These are phyloP conservation scores for Podiceps cristatus DNA, from an alignment of 2,113 vertebrate species.

Conservation along the genomic window DNA sequence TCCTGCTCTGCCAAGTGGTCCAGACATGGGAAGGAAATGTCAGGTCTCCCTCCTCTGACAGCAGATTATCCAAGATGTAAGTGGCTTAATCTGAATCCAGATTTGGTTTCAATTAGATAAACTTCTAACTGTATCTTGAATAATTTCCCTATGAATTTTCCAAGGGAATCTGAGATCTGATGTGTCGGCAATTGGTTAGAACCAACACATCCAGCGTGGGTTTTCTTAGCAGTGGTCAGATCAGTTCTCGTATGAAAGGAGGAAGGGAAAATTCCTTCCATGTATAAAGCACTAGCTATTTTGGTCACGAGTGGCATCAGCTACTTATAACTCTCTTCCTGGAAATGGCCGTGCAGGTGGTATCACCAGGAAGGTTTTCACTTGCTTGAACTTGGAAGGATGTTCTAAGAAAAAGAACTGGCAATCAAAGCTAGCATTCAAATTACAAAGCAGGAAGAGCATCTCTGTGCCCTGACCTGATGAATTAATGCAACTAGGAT, in stretches of 20 bases:
- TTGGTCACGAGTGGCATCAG: background rate
- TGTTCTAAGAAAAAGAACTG: background rate
- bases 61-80: background rate
- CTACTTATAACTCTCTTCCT: background rate
- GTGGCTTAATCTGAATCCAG: background rate
- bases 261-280: slow-evolving; percentile 7
- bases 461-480: background rate
- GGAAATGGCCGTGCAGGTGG: slow-evolving; percentile 1
- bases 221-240: background rate
- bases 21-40: background rate
- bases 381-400: background rate
- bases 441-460: background rate
- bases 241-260: background rate
- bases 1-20: background rate
- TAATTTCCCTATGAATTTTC: background rate
- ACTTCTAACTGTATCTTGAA: background rate
- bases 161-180: background rate
- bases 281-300: slow-evolving; percentile 29
- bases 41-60: background rate
- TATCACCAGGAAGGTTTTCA: background rate
- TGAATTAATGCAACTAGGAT: background rate
- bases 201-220: background rate
- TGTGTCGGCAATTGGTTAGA: background rate
- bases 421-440: background rate
- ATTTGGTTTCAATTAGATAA: background rate